Conservation (phyloP, 2,113 vertebrate species). For the Zosterops hypoxanthus region DNA sequence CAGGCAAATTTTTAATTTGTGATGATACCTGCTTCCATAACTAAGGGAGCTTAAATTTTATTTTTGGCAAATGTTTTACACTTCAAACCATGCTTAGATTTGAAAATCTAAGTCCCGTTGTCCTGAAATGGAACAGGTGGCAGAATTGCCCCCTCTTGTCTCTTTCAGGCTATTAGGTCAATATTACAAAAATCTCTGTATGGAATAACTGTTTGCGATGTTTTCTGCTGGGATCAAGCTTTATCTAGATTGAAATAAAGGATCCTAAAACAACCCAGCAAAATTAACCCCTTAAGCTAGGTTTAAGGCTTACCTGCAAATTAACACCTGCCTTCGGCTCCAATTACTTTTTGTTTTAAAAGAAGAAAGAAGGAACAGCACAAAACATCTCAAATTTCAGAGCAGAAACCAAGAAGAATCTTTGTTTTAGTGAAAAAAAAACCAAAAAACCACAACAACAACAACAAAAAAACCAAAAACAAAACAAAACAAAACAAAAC, state of each 20-base stretch:
- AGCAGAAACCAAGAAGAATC: neutral
- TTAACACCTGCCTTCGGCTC: neutral
- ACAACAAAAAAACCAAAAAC: rapidly evolving
- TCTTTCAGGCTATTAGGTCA: neutral
- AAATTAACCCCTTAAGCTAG: neutral
- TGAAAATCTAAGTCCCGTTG: neutral
- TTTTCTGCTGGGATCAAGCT: neutral
- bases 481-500: neutral
- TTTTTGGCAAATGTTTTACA: neutral
- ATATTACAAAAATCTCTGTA: neutral
- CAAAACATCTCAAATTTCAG: neutral
- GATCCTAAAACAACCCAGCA: neutral
- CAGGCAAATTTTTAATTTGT: neutral
- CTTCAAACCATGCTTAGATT: neutral
- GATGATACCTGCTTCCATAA: neutral
- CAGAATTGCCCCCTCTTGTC: neutral
- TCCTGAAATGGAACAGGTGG: neutral
- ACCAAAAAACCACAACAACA: neutral
- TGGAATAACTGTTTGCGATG: neutral
- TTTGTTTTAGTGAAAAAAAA: neutral
- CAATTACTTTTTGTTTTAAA: neutral
- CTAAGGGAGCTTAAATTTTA: neutral
- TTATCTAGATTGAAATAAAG: neutral
- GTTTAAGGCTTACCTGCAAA: neutral
- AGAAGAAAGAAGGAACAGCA: neutral